Evolutionary conservation across 2,888 invertebrate species (phyloP).

Genomic region (Phyllotreta cruciferae): DNA sequence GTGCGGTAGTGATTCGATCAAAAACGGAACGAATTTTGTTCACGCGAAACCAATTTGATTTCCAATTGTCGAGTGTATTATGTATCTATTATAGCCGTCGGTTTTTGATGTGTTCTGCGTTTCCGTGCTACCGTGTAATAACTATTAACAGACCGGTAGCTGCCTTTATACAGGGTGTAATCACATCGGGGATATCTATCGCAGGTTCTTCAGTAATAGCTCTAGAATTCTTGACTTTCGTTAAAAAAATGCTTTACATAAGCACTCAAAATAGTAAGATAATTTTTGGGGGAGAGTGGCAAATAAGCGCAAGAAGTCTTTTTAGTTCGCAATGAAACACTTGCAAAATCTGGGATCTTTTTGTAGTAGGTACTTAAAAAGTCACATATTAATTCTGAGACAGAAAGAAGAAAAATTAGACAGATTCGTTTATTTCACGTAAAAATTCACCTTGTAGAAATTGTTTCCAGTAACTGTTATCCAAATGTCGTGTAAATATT

Average conservation of each 20-base stretch:
- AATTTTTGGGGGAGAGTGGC: too few species aligned
- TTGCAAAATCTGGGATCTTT: too few species aligned
- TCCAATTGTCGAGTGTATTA: slow-evolving; percentile 5
- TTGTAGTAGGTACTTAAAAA: too few species aligned
- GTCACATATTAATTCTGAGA: too few species aligned
- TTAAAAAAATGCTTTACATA: too few species aligned
- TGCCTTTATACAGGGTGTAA: slow-evolving; percentile 38
- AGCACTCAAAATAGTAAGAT: too few species aligned
- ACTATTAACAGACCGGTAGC: slow-evolving; percentile 33
- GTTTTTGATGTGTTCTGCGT: slow-evolving; percentile 40
- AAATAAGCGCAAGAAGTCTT: too few species aligned
- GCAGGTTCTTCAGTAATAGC: too few species aligned
- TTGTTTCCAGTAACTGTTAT: slow-evolving; percentile 45
- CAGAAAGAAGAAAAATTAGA: too few species aligned
- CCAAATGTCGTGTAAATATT: slow-evolving; percentile 12
- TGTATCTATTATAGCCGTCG: not conserved
- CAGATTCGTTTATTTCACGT: slow-evolving; percentile 46
- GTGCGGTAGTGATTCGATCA: slow-evolving; percentile 20
- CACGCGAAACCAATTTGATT: slow-evolving; percentile 36
- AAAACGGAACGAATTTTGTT: slow-evolving; percentile 31
- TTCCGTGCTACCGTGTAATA: slow-evolving; percentile 54
- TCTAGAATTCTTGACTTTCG: too few species aligned
- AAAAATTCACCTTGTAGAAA: slow-evolving; percentile 51
- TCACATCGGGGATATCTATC: too few species aligned
- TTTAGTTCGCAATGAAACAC: too few species aligned